Conservation (phyloP, 2,888 invertebrate species). For the Aleiodes leptofemur region DNA sequence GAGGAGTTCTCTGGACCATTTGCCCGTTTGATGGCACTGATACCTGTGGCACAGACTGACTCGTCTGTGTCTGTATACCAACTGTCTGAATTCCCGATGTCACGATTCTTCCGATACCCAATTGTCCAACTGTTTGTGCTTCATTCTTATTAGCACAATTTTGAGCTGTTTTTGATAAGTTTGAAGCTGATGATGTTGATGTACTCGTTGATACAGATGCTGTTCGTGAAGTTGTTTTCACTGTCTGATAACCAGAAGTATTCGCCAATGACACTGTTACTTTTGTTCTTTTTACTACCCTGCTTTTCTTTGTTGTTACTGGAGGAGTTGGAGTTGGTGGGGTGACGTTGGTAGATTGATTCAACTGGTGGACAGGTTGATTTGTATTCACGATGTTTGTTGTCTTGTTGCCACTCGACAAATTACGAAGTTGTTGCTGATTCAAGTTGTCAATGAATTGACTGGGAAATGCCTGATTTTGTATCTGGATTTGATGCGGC, state of each 20-base stretch:
- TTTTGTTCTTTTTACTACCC: slow-evolving; percentile 68
- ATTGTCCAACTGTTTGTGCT: slow-evolving; percentile 60
- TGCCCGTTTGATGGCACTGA: slow-evolving; percentile 66
- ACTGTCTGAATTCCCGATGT: slow-evolving; percentile 27
- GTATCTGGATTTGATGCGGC: slow-evolving; percentile 73
- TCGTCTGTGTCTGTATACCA: slow-evolving; percentile 16
- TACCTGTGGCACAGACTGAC: slow-evolving; percentile 33
- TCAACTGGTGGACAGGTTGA: slow-evolving; percentile 28
- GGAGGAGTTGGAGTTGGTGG: slow-evolving; percentile 33
- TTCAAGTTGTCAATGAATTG: slow-evolving; percentile 74
- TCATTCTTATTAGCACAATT: slow-evolving; percentile 56
- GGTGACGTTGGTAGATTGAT: slow-evolving; percentile 37
- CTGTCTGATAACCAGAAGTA: slow-evolving; percentile 60
- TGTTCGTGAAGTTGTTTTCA: slow-evolving; percentile 63
- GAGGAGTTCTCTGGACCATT: slow-evolving; percentile 80
- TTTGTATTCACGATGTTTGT: slow-evolving; percentile 36
- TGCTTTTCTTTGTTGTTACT: slow-evolving; percentile 66
- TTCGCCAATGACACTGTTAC: slow-evolving; percentile 63
- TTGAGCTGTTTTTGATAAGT: slow-evolving; percentile 42
- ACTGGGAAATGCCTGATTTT: slow-evolving; percentile 72
- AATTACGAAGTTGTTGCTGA: slow-evolving; percentile 72
- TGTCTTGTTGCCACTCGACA: slow-evolving; percentile 61
- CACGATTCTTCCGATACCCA: slow-evolving; percentile 48
- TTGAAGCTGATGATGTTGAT: slow-evolving; percentile 29
- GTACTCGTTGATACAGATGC: slow-evolving; percentile 42